These are phyloP conservation scores for Paramormyrops kingsleyae DNA, from an alignment of 2,113 vertebrate genomes.

Conservation along the genomic window DNA sequence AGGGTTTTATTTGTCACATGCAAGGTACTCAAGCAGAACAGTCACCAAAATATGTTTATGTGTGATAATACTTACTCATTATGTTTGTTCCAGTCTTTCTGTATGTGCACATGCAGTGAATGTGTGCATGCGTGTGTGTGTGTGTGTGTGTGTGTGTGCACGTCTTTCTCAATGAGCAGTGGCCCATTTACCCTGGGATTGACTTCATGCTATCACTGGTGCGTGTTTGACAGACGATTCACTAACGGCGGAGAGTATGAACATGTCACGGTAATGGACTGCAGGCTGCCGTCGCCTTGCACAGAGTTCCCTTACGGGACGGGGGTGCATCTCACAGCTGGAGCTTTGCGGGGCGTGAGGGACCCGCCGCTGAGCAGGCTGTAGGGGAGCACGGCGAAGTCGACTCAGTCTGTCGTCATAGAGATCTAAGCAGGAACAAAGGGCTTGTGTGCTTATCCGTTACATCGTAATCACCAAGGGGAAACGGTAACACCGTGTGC, in stretches of 20 bases:
- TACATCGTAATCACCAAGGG: background rate
- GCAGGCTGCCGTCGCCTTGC: background rate
- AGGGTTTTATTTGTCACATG: background rate
- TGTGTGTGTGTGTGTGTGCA: background rate
- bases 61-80: background rate
- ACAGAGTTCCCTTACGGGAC: background rate
- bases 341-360: background rate
- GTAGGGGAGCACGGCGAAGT: background rate
- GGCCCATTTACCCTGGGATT: background rate
- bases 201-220: background rate
- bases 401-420: background rate
- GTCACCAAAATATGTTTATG: background rate
- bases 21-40: background rate
- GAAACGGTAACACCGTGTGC: background rate
- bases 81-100: background rate
- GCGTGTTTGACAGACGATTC: background rate
- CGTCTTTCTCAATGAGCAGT: background rate
- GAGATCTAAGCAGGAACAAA: background rate
- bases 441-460: background rate
- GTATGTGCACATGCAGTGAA: background rate
- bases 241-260: background rate
- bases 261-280: background rate
- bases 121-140: background rate
- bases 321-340: background rate
- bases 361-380: background rate